Conservation (phyloP, 2,888 invertebrate genomes). For the Cephus runcator region DNA sequence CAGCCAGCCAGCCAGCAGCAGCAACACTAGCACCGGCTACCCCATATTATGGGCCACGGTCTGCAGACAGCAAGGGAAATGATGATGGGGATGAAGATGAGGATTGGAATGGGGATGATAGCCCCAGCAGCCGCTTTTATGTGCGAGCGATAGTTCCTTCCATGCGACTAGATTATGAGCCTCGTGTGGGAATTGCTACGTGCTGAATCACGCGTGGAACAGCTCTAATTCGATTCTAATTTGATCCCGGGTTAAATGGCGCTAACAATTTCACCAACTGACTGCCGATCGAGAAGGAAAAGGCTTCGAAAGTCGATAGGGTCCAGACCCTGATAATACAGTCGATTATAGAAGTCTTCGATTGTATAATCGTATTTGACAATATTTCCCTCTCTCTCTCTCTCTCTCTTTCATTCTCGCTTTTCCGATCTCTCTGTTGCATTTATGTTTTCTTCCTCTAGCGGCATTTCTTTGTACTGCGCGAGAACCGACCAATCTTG, state of each 20-base stretch:
- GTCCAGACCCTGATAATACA: neutral
- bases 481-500: too few species aligned
- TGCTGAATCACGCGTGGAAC: conserved; percentile 47
- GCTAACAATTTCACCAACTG: neutral
- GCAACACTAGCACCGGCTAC: conserved; percentile 14
- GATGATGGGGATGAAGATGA: neutral
- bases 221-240: conserved; percentile 62
- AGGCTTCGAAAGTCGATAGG: neutral
- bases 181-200: conserved; percentile 36
- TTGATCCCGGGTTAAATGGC: conserved; percentile 34
- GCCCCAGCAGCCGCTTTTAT: conserved; percentile 24
- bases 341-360: neutral
- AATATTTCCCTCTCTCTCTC: neutral
- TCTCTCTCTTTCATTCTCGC: neutral
- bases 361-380: neutral
- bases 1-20: neutral
- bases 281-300: neutral
- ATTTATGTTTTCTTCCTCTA: neutral
- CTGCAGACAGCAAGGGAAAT: neutral
- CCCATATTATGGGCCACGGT: conserved; percentile 23
- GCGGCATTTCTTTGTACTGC: neutral
- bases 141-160: conserved; percentile 36
- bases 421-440: neutral
- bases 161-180: conserved; percentile 35
- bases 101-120: conserved; percentile 1